Evolutionary conservation across 1,140 invertebrate species (phyloP), one percentile per base, ranked within the genome.

Genomic region (Saccostrea cuccullata): DNA sequence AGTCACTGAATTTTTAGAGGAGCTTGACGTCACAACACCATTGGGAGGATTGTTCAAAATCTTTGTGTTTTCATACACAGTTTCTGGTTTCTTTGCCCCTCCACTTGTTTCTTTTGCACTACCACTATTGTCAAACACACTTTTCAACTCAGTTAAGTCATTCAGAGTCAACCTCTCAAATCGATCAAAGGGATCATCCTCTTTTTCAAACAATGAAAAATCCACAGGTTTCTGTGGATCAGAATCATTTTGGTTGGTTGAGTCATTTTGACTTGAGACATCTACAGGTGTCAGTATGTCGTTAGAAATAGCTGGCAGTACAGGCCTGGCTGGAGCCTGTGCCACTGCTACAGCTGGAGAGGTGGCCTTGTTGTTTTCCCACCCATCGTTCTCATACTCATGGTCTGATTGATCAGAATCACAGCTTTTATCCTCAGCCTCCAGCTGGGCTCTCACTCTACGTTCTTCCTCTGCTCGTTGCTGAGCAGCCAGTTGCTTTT

Each of bases 81-180:
- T 15, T 60, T 36, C 30, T 36, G 11, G 4, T 20, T 64, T 40
- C 23, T 23, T 36, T 11, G 20, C 9, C 9, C 15, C 20, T 30
- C 84, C 47, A 20, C 13, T 56, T 26, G 11, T 26, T 64, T 64
- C 56, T 20, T 13, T 60, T 2, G 60, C 17, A 15, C 11, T 17
- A 26, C 55, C 30, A 85, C 17, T 64, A 26, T 60, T 84, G 58
- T 84, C 55, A 83, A 90, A 90, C 47, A 90, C 86, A 90, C 47
- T 90, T 47, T 90, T 90, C 11, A 90, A 23, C 77, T 90, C 89
- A 12, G 86, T 87, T 40, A 90, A 55, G 47, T 90, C 89, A 86
- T 90, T 90, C 9, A 90, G 30, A 23, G 87, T 90, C 60, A 86
- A 77, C 47, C 89, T 82, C 58, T 90, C 89, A 88, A 90, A 90